These are phyloP conservation scores for Glaucopsyche alexis DNA, from an alignment of 2,888 invertebrate genomes.

Conservation along the genomic window DNA sequence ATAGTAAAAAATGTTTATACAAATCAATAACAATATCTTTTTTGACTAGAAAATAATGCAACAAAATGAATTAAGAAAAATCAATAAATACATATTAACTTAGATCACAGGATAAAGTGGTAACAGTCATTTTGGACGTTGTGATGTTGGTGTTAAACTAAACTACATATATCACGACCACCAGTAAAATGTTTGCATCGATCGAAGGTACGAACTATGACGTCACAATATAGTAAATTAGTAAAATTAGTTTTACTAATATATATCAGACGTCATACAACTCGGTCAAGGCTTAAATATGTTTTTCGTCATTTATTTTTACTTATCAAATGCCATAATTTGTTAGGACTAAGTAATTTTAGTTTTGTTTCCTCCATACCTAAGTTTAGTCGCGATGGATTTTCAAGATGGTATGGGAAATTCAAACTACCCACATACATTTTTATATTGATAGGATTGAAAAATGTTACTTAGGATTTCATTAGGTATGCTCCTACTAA, in stretches of 20 bases:
- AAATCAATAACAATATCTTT: slow-evolving; percentile 57
- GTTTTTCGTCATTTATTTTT: background rate
- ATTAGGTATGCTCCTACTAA: too few species aligned
- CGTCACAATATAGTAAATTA: background rate
- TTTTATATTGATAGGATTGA: background rate
- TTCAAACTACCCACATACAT: background rate
- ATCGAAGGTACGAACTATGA: background rate
- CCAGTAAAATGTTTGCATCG: slow-evolving; percentile 2
- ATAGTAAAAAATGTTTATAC: slow-evolving; percentile 67
- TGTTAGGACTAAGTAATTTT: background rate
- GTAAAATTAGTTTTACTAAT: slow-evolving; percentile 10
- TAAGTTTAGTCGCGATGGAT: background rate
- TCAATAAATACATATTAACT: slow-evolving; percentile 29
- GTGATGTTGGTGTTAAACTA: slow-evolving; percentile 4
- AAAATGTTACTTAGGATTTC: background rate
- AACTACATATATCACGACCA: slow-evolving; percentile 13
- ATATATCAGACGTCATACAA: background rate
- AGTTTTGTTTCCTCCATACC: background rate
- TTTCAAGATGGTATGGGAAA: background rate
- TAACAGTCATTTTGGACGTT: slow-evolving; percentile 26
- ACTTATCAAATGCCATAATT: slow-evolving; percentile 9
- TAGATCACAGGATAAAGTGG: slow-evolving; percentile 29
- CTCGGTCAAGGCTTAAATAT: background rate
- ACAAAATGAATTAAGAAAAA: slow-evolving; percentile 22
- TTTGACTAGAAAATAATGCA: slow-evolving; percentile 60